Percentiles rank a stretch among this genome's conserved stretches.
phyloP scores from a whole-genome alignment of 1,140 invertebrate species.

The Macrobrachium nipponense region DNA sequence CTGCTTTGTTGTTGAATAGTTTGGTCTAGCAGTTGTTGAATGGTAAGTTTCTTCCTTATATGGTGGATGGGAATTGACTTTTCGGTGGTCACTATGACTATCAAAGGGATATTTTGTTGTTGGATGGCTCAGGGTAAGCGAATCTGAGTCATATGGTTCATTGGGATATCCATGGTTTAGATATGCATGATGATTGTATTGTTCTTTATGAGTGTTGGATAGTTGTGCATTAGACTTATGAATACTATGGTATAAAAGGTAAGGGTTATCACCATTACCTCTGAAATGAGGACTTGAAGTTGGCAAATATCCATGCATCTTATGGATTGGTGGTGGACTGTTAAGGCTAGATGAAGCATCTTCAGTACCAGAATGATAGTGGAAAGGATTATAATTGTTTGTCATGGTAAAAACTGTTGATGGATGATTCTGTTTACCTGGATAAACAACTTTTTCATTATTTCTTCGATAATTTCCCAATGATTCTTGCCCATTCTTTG shows the following conservation, averaged over 20 bases:
- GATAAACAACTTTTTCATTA: neutral
- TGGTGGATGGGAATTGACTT: too few species aligned
- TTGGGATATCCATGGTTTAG: neutral
- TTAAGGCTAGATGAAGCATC: neutral
- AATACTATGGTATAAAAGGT: neutral
- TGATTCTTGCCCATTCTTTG: too few species aligned
- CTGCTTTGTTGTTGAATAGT: too few species aligned
- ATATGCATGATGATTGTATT: neutral
- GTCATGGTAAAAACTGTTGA: neutral
- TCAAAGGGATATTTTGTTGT: too few species aligned
- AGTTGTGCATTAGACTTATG: slow-evolving; percentile 2
- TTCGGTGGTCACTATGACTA: too few species aligned
- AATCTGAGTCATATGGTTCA: too few species aligned
- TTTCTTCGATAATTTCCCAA: too few species aligned
- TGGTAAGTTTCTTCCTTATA: too few species aligned
- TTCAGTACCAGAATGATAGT: neutral
- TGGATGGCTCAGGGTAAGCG: too few species aligned
- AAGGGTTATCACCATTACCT: slow-evolving; percentile 20
- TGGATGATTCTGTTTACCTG: neutral
- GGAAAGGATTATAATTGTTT: too few species aligned
- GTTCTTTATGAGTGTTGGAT: neutral
- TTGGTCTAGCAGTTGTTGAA: too few species aligned
- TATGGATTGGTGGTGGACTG: neutral
- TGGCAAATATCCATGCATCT: slow-evolving; percentile 8
- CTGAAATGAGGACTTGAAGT: slow-evolving; percentile 1